Conservation (phyloP, 2,888 invertebrate genomes). For the Pheosia tremula region DNA sequence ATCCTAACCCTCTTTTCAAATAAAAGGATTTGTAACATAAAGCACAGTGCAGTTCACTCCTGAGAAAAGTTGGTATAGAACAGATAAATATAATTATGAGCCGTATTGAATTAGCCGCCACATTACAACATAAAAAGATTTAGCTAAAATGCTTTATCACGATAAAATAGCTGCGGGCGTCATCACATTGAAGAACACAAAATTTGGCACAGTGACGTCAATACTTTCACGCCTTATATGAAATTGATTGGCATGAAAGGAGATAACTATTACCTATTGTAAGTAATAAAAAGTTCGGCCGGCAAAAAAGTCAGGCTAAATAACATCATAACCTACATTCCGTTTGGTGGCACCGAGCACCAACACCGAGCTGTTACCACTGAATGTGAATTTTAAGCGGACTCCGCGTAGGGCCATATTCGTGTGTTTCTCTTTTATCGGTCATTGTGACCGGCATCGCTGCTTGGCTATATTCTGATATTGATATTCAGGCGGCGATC, state of each 20-base stretch:
- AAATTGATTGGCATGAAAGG: conserved; percentile 78
- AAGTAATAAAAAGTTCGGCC: conserved; percentile 73
- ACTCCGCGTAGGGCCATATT: conserved; percentile 74
- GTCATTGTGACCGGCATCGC: conserved; percentile 74
- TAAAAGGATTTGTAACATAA: not conserved
- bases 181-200: conserved; percentile 53
- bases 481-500: conserved; percentile 79
- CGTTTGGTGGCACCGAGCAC: conserved; percentile 66
- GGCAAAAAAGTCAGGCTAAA: conserved; percentile 77
- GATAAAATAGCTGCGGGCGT: conserved; percentile 54
- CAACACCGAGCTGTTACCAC: conserved; percentile 56
- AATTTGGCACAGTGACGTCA: conserved; percentile 75
- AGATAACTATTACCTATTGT: conserved; percentile 72
- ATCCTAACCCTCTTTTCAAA: too few species aligned
- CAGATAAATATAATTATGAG: conserved; percentile 3
- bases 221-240: conserved; percentile 81
- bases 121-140: conserved; percentile 23
- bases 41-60: not conserved
- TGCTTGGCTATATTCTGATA: conserved; percentile 71
- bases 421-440: conserved; percentile 78
- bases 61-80: conserved; percentile 2
- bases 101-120: conserved; percentile 6
- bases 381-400: conserved; percentile 80
- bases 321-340: conserved; percentile 84
- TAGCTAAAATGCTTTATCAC: conserved; percentile 50